Percentiles rank a stretch among this genome's conserved stretches.
phyloP scores from a whole-genome alignment of 2,888 invertebrate species.

The Syritta pipiens region DNA sequence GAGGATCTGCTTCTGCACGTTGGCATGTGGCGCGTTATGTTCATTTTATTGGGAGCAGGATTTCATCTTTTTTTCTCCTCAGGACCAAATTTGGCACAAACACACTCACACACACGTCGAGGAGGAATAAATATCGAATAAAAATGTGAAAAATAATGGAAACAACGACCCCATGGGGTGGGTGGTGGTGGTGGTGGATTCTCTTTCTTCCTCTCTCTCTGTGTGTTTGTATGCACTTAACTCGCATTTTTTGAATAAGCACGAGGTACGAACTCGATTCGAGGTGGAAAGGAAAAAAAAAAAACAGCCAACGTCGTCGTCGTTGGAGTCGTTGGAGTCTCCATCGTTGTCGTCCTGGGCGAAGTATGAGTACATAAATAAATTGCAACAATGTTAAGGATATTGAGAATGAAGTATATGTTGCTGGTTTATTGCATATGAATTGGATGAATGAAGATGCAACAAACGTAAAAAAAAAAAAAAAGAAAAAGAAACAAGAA shows the following conservation, averaged over 20 bases:
- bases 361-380: constrained; percentile 18
- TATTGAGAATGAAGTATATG: constrained; percentile 1
- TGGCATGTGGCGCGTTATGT: background rate
- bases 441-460: background rate
- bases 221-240: constrained; percentile 5
- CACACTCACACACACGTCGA: background rate
- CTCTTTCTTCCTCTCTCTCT: background rate
- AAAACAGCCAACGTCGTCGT: constrained; percentile 13
- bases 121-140: background rate
- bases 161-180: background rate
- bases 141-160: constrained; percentile 15
- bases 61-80: constrained; percentile 11
- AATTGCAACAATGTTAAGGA: constrained; percentile 44
- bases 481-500: background rate
- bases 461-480: too few relatives aligned
- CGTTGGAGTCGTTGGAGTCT: too few relatives aligned
- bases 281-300: background rate
- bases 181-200: background rate
- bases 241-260: constrained; percentile 5
- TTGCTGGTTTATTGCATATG: constrained; percentile 5
- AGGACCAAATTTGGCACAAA: constrained; percentile 41
- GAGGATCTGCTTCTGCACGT: background rate
- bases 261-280: background rate
- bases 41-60: constrained; percentile 22
- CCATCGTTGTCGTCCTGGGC: background rate